Evolutionary conservation across 2,888 invertebrate genomes (phyloP), one percentile per base, ranked within the genome.

Genomic region (Dendrolimus pini): DNA sequence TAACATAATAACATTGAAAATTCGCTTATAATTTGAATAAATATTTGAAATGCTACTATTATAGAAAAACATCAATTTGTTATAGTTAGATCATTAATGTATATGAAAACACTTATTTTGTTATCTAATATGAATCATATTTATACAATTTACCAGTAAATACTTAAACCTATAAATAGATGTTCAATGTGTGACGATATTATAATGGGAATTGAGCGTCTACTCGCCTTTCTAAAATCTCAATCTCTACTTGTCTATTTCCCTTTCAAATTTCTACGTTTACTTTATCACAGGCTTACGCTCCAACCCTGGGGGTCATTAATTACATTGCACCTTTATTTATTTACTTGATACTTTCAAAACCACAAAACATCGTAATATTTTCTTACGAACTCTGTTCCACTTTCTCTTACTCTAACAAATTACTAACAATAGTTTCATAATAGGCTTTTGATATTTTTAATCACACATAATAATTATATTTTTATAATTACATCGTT

Each of bases 281-380:
- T 77, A 80, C 80, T 71, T 85, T 89, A 90, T 90, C 89, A 89
- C 89, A 90, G 89, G 86, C 88, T 83, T 80, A 74, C 84, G 83
- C 85, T 80, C 78, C 68, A 78, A 79, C 85, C 87, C 83, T 80
- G 73, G 71, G 85, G 87, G 85, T 77, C 65, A 70, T 63, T 70
- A 65, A 65, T 69, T 76, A 77, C 81, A 83, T 84, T 84, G 88
- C 88, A 87, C 86, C 87, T 80, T 83, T 69, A 69, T 73, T 79
- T 78, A 77, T 75, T 75, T 77, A 79, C 77, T 80, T 74, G 65
- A 73, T 72, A 71, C 65, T 65, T 66, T 70, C 79, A 70, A 67
- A 72, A 66, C 69, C 66, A 65, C 64, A 64, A 58, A 68, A 67
- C 60, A 65, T 62, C 61, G 47, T 47, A 47, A 47, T 10, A 47